A percentile compares a stretch with the other conserved stretches of the same genome.
Evolutionary conservation across 2,888 invertebrate species (phyloP).

Genomic region (Drosophila phalerata): DNA sequence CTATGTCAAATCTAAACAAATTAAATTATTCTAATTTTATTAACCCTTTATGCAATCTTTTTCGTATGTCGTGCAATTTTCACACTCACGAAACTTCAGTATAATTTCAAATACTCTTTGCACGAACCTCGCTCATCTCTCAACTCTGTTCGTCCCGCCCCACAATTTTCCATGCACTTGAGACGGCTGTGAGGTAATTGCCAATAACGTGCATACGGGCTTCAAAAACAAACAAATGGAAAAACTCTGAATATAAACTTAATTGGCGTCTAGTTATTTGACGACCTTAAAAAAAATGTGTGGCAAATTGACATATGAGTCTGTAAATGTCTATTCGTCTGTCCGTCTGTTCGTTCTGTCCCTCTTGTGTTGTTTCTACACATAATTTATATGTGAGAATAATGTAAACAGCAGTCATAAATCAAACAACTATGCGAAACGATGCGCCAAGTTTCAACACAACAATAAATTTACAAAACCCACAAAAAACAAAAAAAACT

Average conservation of each 20-base stretch:
- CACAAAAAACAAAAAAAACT: slow-evolving; percentile 8
- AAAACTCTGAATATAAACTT: slow-evolving; percentile 44
- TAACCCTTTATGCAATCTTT: slow-evolving; percentile 8
- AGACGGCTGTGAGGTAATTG: slow-evolving; percentile 38
- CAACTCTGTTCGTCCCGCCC: slow-evolving; percentile 41
- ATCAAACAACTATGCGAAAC: slow-evolving; percentile 57
- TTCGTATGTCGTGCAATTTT: background rate
- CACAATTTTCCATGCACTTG: slow-evolving; percentile 56
- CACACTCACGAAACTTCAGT: slow-evolving; percentile 8
- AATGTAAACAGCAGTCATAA: slow-evolving; percentile 57
- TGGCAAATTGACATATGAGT: slow-evolving; percentile 56
- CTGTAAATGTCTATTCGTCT: slow-evolving; percentile 13
- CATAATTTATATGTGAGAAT: slow-evolving; percentile 51
- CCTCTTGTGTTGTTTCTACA: slow-evolving; percentile 5
- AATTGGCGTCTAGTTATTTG: slow-evolving; percentile 72
- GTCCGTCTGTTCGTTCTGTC: slow-evolving; percentile 3
- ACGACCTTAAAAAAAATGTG: slow-evolving; percentile 68
- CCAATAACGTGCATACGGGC: slow-evolving; percentile 24
- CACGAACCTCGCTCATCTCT: slow-evolving; percentile 9
- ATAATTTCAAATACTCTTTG: background rate
- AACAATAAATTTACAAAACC: slow-evolving; percentile 33
- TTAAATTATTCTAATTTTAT: slow-evolving; percentile 13
- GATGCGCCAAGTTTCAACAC: slow-evolving; percentile 53
- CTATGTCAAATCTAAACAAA: background rate
- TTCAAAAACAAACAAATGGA: slow-evolving; percentile 26